A percentile compares a stretch with the other conserved stretches of the same genome.
These are phyloP conservation scores for Mormoops blainvillei DNA, from an alignment of 2,113 vertebrate genomes.

Conservation along the genomic window DNA sequence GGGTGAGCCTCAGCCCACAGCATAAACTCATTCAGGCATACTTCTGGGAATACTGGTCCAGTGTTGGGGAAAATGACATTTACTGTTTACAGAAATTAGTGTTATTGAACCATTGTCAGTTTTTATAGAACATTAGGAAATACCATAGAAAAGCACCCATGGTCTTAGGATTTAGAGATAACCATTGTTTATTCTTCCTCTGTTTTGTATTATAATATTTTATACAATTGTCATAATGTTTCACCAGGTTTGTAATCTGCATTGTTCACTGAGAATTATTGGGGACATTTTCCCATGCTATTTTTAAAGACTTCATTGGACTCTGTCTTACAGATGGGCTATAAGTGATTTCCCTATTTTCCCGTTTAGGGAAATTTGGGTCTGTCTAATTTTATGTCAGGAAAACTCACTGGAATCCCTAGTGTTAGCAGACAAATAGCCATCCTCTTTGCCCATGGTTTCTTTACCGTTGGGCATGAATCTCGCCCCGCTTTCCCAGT, in stretches of 20 bases:
- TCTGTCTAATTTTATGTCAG: not conserved
- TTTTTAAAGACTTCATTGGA: not conserved
- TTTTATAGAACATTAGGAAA: not conserved
- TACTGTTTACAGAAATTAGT: not conserved
- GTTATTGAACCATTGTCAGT: not conserved
- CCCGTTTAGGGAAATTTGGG: not conserved
- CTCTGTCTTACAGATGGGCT: not conserved
- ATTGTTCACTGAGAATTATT: not conserved
- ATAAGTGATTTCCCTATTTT: not conserved
- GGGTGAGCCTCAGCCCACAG: not conserved
- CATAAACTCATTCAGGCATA: not conserved
- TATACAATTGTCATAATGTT: not conserved
- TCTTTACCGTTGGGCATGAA: not conserved
- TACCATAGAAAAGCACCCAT: not conserved
- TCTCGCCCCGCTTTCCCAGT: not conserved
- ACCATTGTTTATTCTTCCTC: not conserved
- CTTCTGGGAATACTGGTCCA: not conserved
- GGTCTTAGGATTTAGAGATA: not conserved
- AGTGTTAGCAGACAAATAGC: not conserved
- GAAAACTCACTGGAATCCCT: not conserved
- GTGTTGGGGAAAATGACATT: not conserved
- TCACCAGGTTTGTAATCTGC: not conserved
- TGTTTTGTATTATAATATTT: not conserved
- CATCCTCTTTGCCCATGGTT: not conserved
- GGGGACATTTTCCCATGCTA: not conserved